Evolutionary conservation across 1,140 invertebrate species (phyloP).

Genomic region (Lineus longissimus): DNA sequence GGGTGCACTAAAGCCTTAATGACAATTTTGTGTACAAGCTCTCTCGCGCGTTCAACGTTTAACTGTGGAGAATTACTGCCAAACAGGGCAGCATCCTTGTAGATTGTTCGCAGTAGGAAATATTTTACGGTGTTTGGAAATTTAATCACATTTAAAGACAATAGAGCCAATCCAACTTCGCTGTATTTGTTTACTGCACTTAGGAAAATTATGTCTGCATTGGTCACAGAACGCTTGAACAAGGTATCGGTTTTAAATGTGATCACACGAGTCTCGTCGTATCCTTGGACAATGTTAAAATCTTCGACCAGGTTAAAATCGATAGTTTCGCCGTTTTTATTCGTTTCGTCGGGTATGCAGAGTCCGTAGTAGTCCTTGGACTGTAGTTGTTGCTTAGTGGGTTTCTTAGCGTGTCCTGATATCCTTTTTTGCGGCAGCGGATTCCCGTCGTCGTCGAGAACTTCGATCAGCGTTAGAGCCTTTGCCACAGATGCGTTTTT

Average conservation of each 20-base stretch:
- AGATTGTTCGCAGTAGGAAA: not conserved
- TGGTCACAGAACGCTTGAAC: not conserved
- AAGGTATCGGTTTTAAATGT: conserved; percentile 4
- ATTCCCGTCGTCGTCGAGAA: not conserved
- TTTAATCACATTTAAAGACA: not conserved
- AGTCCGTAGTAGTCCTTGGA: conserved; percentile 6
- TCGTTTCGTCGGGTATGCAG: not conserved
- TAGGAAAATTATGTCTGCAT: not conserved
- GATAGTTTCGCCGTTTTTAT: not conserved
- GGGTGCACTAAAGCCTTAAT: not conserved
- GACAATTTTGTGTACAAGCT: conserved; percentile 5
- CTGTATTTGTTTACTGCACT: conserved; percentile 2
- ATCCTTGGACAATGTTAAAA: not conserved
- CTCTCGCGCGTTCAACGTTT: not conserved
- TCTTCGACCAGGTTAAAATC: conserved; percentile 2
- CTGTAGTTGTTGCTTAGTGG: not conserved
- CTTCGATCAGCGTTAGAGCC: not conserved
- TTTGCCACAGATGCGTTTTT: not conserved
- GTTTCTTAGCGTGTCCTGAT: not conserved
- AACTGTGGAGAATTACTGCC: not conserved
- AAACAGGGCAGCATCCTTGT: not conserved
- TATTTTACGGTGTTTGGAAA: conserved; percentile 1
- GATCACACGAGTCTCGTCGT: not conserved
- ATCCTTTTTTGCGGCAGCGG: not conserved
- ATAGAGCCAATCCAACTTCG: not conserved